A percentile compares a stretch with the other conserved stretches of the same genome.
Evolutionary conservation across 1,140 invertebrate genomes (phyloP).

Genomic region (Phthorimaea operculella): DNA sequence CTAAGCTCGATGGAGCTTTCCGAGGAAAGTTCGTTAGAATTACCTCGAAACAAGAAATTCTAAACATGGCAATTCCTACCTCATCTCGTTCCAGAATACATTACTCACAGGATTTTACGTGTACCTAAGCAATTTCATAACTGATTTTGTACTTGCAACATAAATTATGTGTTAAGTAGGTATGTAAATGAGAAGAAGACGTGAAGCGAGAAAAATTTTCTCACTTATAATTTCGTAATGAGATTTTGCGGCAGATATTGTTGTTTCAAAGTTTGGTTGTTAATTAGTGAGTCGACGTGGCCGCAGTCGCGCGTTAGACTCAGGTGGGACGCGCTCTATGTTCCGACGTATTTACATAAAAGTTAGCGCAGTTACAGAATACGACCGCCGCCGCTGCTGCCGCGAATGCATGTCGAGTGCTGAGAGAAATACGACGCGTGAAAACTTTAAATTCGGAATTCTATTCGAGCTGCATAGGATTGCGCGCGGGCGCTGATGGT

Average conservation of each 20-base stretch:
- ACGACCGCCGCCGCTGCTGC: constrained; percentile 6
- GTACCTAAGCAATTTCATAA: too few relatives aligned
- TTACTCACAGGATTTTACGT: too few relatives aligned
- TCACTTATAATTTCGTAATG: constrained; percentile 18
- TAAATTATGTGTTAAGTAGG: too few relatives aligned
- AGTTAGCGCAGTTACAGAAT: constrained; percentile 29
- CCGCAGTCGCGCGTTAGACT: constrained; percentile 18
- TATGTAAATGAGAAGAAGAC: too few relatives aligned
- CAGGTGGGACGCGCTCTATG: constrained; percentile 29
- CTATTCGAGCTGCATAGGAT: constrained; percentile 4
- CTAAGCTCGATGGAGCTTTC: neutral
- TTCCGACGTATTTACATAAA: constrained; percentile 30
- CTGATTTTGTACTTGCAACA: too few relatives aligned
- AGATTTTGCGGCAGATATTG: constrained; percentile 20
- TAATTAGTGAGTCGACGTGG: constrained; percentile 29
- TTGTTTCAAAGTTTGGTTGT: constrained; percentile 28
- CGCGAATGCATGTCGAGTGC: neutral
- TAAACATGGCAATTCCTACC: too few relatives aligned
- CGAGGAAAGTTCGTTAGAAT: neutral
- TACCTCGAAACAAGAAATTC: neutral
- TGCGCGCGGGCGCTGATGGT: constrained; percentile 5
- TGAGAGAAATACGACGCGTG: constrained; percentile 6
- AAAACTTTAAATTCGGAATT: constrained; percentile 6
- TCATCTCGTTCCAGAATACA: too few relatives aligned
- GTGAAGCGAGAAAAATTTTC: too few relatives aligned